Conservation (phyloP, 2,797 vertebrate genomes). For the Lindbergichthys nudifrons region DNA sequence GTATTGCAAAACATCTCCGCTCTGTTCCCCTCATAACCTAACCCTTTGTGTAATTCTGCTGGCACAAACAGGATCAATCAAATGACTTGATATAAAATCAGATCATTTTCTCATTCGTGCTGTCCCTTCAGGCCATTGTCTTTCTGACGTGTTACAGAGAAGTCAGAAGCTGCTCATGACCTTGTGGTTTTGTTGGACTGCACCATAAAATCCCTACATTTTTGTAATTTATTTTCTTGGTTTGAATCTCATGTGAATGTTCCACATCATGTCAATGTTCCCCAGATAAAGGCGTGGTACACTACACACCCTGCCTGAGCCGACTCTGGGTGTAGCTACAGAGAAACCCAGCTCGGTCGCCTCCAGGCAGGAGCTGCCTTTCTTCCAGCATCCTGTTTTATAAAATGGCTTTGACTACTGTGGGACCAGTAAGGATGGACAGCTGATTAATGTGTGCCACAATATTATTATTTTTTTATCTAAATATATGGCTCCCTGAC, state of each 20-base stretch:
- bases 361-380: constrained; percentile 68
- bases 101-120: constrained; percentile 14
- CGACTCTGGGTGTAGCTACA: constrained; percentile 87
- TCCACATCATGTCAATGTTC: constrained; percentile 44
- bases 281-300: constrained; percentile 45
- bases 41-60: constrained; percentile 1
- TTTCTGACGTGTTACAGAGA: constrained; percentile 88
- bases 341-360: constrained; percentile 84
- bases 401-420: constrained; percentile 79
- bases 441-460: constrained; percentile 6
- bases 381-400: constrained; percentile 66
- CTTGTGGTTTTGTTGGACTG: constrained; percentile 77
- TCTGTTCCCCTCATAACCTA: constrained; percentile 59
- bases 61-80: constrained; percentile 45
- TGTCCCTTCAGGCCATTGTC: constrained; percentile 70
- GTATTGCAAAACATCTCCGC: constrained; percentile 32
- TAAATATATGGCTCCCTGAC: background rate
- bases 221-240: constrained; percentile 35
- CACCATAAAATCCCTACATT: constrained; percentile 46
- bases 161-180: constrained; percentile 87
- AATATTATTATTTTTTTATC: background rate
- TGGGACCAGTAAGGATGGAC: constrained; percentile 35
- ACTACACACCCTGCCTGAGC: constrained; percentile 59
- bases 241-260: constrained; percentile 51
- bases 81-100: background rate